Percentiles rank a stretch among this genome's conserved stretches.
phyloP scores from a whole-genome alignment of 2,113 vertebrate species.

The Labrus mixtus region DNA sequence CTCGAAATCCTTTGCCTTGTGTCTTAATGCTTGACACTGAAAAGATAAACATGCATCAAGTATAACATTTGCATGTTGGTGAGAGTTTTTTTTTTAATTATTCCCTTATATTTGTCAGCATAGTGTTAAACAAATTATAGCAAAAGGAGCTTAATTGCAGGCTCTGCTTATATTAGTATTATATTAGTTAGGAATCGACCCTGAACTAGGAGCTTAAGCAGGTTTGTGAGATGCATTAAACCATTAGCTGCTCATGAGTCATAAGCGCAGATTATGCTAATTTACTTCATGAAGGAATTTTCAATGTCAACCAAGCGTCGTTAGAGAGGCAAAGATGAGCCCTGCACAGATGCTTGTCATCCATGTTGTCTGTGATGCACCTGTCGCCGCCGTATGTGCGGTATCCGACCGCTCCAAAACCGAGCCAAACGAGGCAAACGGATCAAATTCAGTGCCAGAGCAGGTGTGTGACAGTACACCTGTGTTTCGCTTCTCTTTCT shows the following conservation, averaged over 20 bases:
- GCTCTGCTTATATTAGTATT: slow-evolving; percentile 43
- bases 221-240: slow-evolving; percentile 35
- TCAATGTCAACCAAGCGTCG: slow-evolving; percentile 59
- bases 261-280: slow-evolving; percentile 22
- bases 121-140: slow-evolving; percentile 61
- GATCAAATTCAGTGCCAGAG: slow-evolving; percentile 67
- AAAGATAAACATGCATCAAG: slow-evolving; percentile 71
- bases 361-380: slow-evolving; percentile 57
- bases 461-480: slow-evolving; percentile 75
- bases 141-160: slow-evolving; percentile 61
- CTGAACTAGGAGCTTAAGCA: slow-evolving; percentile 21
- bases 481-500: slow-evolving; percentile 61
- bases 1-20: slow-evolving; percentile 72
- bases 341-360: slow-evolving; percentile 62
- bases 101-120: slow-evolving; percentile 51
- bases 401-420: slow-evolving; percentile 47
- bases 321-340: slow-evolving; percentile 48
- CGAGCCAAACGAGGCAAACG: slow-evolving; percentile 63
- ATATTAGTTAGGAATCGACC: slow-evolving; percentile 25
- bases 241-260: slow-evolving; percentile 33
- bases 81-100: slow-evolving; percentile 27
- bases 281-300: slow-evolving; percentile 51
- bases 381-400: slow-evolving; percentile 73
- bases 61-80: slow-evolving; percentile 65
- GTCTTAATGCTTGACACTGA: slow-evolving; percentile 66